phyloP scores from a whole-genome alignment of 2,888 invertebrate species.

The Drosophila gaucha region DNA sequence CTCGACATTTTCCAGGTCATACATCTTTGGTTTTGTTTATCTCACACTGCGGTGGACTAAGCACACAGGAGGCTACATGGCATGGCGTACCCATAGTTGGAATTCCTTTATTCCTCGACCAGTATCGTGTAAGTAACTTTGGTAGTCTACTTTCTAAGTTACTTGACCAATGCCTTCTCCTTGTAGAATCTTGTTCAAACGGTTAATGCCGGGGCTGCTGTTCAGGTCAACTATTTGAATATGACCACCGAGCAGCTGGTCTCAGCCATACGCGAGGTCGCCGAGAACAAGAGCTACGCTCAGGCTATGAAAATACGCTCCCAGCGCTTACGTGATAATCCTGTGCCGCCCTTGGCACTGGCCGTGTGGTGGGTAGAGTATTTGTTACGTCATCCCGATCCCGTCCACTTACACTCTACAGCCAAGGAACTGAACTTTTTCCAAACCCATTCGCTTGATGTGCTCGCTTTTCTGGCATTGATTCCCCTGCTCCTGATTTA shows the following conservation, averaged over 20 bases:
- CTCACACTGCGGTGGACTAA: constrained; percentile 75
- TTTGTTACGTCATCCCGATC: constrained; percentile 32
- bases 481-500: constrained; percentile 4
- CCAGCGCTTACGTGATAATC: constrained; percentile 28
- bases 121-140: constrained; percentile 49
- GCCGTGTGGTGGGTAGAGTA: constrained; percentile 56
- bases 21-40: constrained; percentile 70
- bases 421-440: constrained; percentile 40
- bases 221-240: constrained; percentile 21
- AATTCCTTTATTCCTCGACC: constrained; percentile 73
- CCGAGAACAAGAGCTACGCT: constrained; percentile 22
- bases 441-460: constrained; percentile 46
- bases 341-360: constrained; percentile 33
- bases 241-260: constrained; percentile 19
- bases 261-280: constrained; percentile 21
- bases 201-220: constrained; percentile 23
- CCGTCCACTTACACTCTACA: constrained; percentile 35
- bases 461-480: constrained; percentile 23
- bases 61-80: constrained; percentile 74
- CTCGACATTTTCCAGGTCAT: constrained; percentile 51
- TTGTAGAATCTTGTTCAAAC: constrained; percentile 40
- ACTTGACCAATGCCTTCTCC: neutral
- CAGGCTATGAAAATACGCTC: constrained; percentile 31
- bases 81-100: constrained; percentile 78
- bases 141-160: too few relatives aligned